Evolutionary conservation across 2,113 vertebrate species (phyloP), one percentile per base, ranked within the genome.

Genomic region (Arenaria interpres): DNA sequence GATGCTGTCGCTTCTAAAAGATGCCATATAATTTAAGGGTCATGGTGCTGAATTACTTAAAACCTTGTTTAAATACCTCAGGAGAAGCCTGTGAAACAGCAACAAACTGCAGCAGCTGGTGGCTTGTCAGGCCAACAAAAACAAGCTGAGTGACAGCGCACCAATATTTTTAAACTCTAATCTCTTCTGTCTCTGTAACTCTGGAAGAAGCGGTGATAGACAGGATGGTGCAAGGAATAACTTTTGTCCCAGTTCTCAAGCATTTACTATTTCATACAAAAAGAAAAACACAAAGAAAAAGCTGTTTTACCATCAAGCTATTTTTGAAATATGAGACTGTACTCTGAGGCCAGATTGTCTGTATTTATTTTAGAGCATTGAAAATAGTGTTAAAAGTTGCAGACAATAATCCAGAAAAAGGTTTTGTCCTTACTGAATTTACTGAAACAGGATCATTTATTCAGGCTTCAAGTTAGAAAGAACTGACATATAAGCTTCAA

Each of bases 231-330:
- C 88, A 87, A 88, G 56, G 66, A 59, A 78, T 88, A 51, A 39
- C 88, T 87, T 91, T 64, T 96, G 84, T 39, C 92, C 83, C 90
- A 93, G 67, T 73, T 88, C 81, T 91, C 89, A 88, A 91, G 71
- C 28, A 51, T 69, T 81, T 45, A 67, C 80, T 93, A 28, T 17
- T 69, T 48, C 35, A 41, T n/a, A 79, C 19, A 62, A 39, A 85
- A 88, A 73, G 37, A 39, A 81, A 74, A 78, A 64, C 57, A 75
- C 37, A n/a, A 48, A 54, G 23, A 41, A 71, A 79, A 78, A 72
- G 7, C 39, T 90, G 25, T 18, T 86, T 75, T 87, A 64, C 79
- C 76, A 81, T 48, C 20, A 72, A 86, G 69, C 23, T 78, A 25
- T 60, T 92, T 96, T 48, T 92, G 72, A 90, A 95, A 93, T n/a